Evolutionary conservation across 2,888 invertebrate species (phyloP), one percentile per base, ranked within the genome.

Genomic region (Zhengitettix transpicula): DNA sequence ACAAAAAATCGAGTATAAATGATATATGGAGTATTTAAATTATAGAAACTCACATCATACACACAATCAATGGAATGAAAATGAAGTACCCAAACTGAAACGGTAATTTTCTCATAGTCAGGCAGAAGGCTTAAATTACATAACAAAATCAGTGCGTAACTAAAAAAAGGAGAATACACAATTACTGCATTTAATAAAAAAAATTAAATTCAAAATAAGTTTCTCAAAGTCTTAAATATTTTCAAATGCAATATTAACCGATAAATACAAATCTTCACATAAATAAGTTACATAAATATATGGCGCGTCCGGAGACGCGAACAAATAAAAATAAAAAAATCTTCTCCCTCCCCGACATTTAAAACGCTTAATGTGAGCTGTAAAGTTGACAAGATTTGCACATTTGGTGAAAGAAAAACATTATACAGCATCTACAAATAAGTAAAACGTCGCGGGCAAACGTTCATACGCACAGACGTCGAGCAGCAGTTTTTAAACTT

Each of bases 261-360:
- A 63, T 63, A 63, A 63, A 63, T 63, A 63, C 56, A 58, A 51
- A 58, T 56, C 40, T 60, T 61, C 60, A 61, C 61, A 61, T 61
- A 60, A 62, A 62, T 63, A 63, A 61, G 63, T 63, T 63, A 63
- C 57, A 61, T 61, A 63, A 61, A 61, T 61, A 61, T 47, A 47
- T 14, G 47, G 12, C 28, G 28, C 28, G 28, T 47, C 47, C n/a
- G 47, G 14, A 47, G 52, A 58, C 52, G 59, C 58, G 55, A 59
- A 59, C 57, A 51, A 15, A 54, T 17, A 59, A 42, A 56, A 56
- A 56, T 52, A 57, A 57, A 57, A 16, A 28, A 47, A 12, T n/a
- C 47, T n/a, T n/a, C 47, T 14, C 14, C 47, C 47, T 28, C 28
- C 28, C 28, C 2, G 28, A 28, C 28, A 28, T 28, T 28, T 28